phyloP scores from a whole-genome alignment of 2,888 invertebrate species.

The Philereme transversata region DNA sequence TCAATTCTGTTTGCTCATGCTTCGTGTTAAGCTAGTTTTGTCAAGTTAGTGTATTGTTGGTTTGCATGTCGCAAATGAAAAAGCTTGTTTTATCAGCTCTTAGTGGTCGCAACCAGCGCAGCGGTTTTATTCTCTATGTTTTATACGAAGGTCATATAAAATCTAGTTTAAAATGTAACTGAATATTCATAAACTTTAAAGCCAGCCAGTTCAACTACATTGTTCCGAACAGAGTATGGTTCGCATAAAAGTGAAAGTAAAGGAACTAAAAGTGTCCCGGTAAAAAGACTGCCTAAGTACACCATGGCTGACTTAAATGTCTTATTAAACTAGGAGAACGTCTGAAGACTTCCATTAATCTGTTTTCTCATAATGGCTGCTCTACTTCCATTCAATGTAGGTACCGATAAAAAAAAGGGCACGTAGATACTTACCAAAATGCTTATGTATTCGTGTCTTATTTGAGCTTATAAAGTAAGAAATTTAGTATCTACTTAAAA shows the following conservation, averaged over 20 bases:
- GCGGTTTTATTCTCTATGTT: no score
- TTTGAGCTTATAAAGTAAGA: slow-evolving; percentile 25
- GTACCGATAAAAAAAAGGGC: slow-evolving; percentile 24
- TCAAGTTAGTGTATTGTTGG: slow-evolving; percentile 6
- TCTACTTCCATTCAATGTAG: slow-evolving; percentile 30
- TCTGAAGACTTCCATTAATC: slow-evolving; percentile 25
- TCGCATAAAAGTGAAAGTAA: not conserved
- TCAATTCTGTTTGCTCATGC: slow-evolving; percentile 15
- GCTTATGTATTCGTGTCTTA: slow-evolving; percentile 30
- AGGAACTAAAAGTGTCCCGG: not conserved
- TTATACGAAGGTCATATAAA: no score
- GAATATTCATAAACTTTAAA: no score
- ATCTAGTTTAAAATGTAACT: no score
- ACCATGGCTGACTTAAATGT: slow-evolving; percentile 10
- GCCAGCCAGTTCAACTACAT: no score
- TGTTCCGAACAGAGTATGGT: no score
- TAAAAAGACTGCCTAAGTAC: slow-evolving; percentile 1
- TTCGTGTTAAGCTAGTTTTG: slow-evolving; percentile 1
- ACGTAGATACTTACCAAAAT: slow-evolving; percentile 22
- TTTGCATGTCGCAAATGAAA: not conserved
- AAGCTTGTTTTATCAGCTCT: not conserved
- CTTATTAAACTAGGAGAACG: slow-evolving; percentile 22
- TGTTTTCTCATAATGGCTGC: slow-evolving; percentile 26
- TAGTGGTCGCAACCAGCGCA: no score
- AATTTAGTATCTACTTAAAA: slow-evolving; percentile 14